phyloP scores from a whole-genome alignment of 2,888 invertebrate genomes.

The Chrysolina oricalcia region DNA sequence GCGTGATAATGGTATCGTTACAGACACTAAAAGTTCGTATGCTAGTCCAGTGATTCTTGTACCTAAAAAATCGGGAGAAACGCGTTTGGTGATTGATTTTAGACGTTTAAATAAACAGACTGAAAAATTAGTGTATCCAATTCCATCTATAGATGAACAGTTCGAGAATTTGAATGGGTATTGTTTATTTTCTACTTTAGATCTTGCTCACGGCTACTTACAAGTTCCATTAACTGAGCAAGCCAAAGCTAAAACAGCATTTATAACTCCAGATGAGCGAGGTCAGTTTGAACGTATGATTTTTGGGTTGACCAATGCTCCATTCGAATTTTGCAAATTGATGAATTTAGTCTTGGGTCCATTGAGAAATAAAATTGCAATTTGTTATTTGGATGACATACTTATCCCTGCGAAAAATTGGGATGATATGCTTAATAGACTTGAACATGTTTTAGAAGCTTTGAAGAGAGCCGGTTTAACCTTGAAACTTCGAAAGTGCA shows the following conservation, averaged over 20 bases:
- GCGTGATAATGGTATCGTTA: no score
- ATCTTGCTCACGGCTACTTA: constrained; percentile 1
- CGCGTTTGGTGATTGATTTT: no score
- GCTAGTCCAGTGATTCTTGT: no score
- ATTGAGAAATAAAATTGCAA: constrained; percentile 32
- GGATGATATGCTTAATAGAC: constrained; percentile 51
- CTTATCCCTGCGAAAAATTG: constrained; percentile 42
- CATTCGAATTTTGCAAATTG: constrained; percentile 41
- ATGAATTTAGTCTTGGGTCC: constrained; percentile 40
- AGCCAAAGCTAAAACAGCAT: neutral
- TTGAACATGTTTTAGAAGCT: constrained; percentile 56
- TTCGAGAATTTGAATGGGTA: neutral
- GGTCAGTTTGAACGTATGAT: constrained; percentile 42
- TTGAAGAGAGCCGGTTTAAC: constrained; percentile 58
- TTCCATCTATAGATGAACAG: no score
- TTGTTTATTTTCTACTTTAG: neutral
- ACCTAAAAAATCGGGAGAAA: no score
- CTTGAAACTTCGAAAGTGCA: constrained; percentile 62
- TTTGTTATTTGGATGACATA: constrained; percentile 43
- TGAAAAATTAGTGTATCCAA: no score
- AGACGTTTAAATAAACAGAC: no score
- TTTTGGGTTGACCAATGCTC: constrained; percentile 45
- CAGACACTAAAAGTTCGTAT: no score
- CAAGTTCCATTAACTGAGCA: neutral
- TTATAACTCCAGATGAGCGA: no score